These are phyloP conservation scores for Eledona agricola DNA, from an alignment of 2,888 invertebrate species.

Conservation along the genomic window DNA sequence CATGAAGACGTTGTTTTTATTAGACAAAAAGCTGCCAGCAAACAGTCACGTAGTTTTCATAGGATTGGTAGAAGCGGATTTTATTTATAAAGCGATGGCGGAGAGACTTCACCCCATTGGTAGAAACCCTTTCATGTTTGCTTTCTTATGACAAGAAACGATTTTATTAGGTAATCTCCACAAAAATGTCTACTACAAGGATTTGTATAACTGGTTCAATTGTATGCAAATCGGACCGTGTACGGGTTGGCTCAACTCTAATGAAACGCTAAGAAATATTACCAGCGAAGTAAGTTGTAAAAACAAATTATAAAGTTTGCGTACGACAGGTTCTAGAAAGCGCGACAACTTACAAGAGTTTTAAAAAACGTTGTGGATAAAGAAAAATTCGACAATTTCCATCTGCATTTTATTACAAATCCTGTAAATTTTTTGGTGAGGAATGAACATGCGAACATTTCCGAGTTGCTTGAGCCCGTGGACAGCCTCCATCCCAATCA, in stretches of 20 bases:
- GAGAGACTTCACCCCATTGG: slow-evolving; percentile 60
- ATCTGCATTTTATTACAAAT: slow-evolving; percentile 50
- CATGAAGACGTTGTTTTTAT: slow-evolving; percentile 45
- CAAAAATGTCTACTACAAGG: slow-evolving; percentile 61
- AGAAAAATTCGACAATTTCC: slow-evolving; percentile 46
- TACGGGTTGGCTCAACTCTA: slow-evolving; percentile 62
- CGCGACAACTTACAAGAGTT: slow-evolving; percentile 45
- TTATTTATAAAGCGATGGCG: slow-evolving; percentile 60
- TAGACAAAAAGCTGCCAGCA: slow-evolving; percentile 58
- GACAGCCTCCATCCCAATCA: slow-evolving; percentile 56
- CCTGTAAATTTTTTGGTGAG: slow-evolving; percentile 48
- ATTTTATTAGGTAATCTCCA: slow-evolving; percentile 51
- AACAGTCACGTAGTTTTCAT: slow-evolving; percentile 62
- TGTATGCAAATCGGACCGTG: slow-evolving; percentile 64
- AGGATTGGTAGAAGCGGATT: slow-evolving; percentile 62
- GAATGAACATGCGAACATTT: slow-evolving; percentile 44
- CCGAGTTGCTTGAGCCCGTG: slow-evolving; percentile 51
- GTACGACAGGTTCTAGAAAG: slow-evolving; percentile 39
- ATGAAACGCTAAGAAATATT: slow-evolving; percentile 58
- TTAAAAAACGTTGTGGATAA: slow-evolving; percentile 46
- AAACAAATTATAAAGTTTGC: neutral
- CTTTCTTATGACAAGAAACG: too few relatives aligned
- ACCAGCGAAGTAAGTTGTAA: slow-evolving; percentile 53
- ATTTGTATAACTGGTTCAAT: slow-evolving; percentile 63
- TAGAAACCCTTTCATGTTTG: too few relatives aligned